A percentile compares a stretch with the other conserved stretches of the same genome.
Evolutionary conservation across 1,140 invertebrate species (phyloP).

Genomic region (Apis florea): DNA sequence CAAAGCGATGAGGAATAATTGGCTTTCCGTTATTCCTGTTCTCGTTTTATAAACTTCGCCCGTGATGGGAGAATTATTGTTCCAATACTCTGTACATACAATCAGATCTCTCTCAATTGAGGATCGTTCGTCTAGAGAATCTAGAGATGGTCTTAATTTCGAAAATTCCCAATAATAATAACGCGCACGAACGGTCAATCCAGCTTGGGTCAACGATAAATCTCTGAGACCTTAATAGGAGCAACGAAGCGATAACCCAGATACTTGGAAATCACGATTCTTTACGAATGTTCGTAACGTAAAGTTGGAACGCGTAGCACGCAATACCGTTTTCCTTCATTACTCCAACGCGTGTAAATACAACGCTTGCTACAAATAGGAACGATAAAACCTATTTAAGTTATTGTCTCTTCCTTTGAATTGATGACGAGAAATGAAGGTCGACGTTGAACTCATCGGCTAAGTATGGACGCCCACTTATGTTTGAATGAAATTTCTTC

Average conservation of each 20-base stretch:
- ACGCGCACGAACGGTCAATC: slow-evolving; percentile 12
- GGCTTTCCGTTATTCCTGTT: neutral
- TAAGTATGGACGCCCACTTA: slow-evolving; percentile 17
- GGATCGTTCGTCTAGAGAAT: neutral
- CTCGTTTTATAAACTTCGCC: neutral
- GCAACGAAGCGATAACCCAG: slow-evolving; percentile 74
- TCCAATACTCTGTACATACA: neutral
- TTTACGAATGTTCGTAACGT: slow-evolving; percentile 25
- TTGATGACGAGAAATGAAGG: slow-evolving; percentile 45
- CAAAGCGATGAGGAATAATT: too few relatives aligned
- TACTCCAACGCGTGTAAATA: neutral
- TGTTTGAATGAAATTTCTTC: neutral
- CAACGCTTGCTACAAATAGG: neutral
- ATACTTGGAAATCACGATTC: slow-evolving; percentile 60
- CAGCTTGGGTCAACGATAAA: slow-evolving; percentile 68
- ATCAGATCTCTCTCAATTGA: neutral
- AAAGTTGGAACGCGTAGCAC: neutral
- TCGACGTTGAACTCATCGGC: slow-evolving; percentile 24
- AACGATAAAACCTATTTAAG: slow-evolving; percentile 52
- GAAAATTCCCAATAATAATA: neutral
- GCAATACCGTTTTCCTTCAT: neutral
- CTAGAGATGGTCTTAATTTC: neutral
- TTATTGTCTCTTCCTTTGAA: slow-evolving; percentile 21
- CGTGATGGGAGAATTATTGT: neutral
- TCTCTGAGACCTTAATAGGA: slow-evolving; percentile 66